These are phyloP conservation scores for Heliocidaris erythrogramma DNA, from an alignment of 35 echinoderm and acorn worm species.

Conservation along the genomic window DNA sequence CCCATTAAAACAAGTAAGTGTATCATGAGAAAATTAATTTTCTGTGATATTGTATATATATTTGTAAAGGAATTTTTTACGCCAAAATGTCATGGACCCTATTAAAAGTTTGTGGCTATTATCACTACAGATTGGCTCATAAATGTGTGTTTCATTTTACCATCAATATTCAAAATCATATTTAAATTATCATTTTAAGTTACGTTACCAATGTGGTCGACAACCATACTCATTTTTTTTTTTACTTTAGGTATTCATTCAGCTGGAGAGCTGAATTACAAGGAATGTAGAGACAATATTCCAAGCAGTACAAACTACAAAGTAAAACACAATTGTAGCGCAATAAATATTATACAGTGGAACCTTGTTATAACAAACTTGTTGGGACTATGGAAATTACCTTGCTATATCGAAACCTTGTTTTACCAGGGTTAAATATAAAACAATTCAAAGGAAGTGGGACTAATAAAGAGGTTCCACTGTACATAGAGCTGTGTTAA, in stretches of 20 bases:
- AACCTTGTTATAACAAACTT: too few species aligned
- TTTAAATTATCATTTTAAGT: neutral
- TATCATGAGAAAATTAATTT: slow-evolving; percentile 23
- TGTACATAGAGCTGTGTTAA: too few species aligned
- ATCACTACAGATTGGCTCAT: neutral
- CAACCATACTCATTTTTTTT: neutral
- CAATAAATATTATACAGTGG: too few species aligned
- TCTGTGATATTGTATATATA: slow-evolving; percentile 31
- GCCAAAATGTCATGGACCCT: slow-evolving; percentile 55
- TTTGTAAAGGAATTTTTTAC: slow-evolving; percentile 52
- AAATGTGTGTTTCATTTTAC: neutral
- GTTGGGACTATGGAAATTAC: too few species aligned
- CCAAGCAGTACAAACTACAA: neutral
- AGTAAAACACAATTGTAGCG: neutral
- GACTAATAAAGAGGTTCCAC: too few species aligned
- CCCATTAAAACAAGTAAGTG: neutral
- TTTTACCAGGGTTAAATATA: too few species aligned
- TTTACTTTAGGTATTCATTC: neutral
- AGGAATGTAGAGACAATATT: neutral
- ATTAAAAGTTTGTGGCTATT: slow-evolving; percentile 53
- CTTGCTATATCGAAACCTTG: too few species aligned
- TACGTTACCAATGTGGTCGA: neutral
- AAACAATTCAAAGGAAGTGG: too few species aligned
- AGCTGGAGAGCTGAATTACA: neutral
- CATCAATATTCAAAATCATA: neutral